Evolutionary conservation across 2,888 invertebrate genomes (phyloP).

Genomic region (Unio pictorum): DNA sequence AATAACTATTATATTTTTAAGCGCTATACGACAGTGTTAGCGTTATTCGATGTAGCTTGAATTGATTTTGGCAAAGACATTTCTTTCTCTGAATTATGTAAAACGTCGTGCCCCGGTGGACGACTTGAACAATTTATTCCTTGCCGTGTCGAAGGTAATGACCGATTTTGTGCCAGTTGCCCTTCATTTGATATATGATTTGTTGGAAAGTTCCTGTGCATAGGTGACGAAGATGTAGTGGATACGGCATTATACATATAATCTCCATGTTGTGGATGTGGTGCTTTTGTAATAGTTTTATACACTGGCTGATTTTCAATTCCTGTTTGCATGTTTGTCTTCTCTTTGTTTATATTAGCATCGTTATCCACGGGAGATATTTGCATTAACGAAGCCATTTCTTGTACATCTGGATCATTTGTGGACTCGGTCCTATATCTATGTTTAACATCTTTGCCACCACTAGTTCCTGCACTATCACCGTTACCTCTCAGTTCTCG

Average conservation of each 20-base stretch:
- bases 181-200: no score
- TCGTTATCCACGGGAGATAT: no score
- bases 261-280: constrained; percentile 22
- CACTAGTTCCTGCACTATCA: constrained; percentile 21
- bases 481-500: constrained; percentile 45
- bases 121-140: neutral
- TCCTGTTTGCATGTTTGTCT: constrained; percentile 25
- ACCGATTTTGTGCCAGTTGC: no score
- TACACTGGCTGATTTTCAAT: constrained; percentile 23
- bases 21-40: constrained; percentile 57
- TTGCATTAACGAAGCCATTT: no score
- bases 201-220: constrained; percentile 36
- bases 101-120: no score
- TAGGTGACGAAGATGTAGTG: constrained; percentile 57
- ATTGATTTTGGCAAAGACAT: no score
- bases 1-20: no score
- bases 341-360: neutral
- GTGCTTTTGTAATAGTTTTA: constrained; percentile 42
- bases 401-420: no score
- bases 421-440: no score
- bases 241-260: constrained; percentile 60
- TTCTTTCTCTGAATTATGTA: no score
- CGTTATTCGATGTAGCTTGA: constrained; percentile 51
- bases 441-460: no score
- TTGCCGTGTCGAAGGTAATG: constrained; percentile 5